phyloP scores from a whole-genome alignment of 1,140 invertebrate species.

The Cydia amplana region DNA sequence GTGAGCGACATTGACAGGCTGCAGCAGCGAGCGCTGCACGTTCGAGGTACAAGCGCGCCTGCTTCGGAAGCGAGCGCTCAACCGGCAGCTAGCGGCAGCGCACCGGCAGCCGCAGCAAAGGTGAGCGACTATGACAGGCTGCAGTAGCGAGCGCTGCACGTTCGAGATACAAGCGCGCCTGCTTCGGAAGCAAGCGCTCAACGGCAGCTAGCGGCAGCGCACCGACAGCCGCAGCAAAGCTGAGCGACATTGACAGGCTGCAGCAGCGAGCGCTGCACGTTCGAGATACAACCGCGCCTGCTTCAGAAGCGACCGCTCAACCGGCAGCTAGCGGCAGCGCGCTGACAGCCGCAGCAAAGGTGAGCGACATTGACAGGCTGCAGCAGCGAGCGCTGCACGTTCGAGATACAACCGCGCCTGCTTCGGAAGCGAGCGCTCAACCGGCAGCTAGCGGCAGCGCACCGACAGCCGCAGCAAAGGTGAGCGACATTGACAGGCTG shows the following conservation, averaged over 20 bases:
- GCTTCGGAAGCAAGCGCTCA: background rate
- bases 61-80: constrained; percentile 91
- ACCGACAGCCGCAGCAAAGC: constrained; percentile 53
- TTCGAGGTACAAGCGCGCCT: constrained; percentile 94
- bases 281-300: constrained; percentile 93
- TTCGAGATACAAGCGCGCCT: background rate
- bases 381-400: background rate
- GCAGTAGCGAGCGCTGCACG: background rate
- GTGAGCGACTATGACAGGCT: constrained; percentile 13
- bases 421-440: background rate
- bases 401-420: background rate
- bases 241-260: constrained; percentile 44
- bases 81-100: constrained; percentile 90
- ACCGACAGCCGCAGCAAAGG: constrained; percentile 53
- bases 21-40: constrained; percentile 94
- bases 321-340: constrained; percentile 90
- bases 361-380: background rate
- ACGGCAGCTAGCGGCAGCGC: background rate
- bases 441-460: background rate
- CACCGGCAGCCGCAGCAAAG: constrained; percentile 79
- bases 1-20: constrained; percentile 25
- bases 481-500: constrained; percentile 44
- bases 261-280: constrained; percentile 94
- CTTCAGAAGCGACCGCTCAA: constrained; percentile 92
- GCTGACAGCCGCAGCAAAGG: constrained; percentile 75